These are phyloP conservation scores for Drosophila setosimentum DNA, from an alignment of 2,888 invertebrate species.

Conservation along the genomic window DNA sequence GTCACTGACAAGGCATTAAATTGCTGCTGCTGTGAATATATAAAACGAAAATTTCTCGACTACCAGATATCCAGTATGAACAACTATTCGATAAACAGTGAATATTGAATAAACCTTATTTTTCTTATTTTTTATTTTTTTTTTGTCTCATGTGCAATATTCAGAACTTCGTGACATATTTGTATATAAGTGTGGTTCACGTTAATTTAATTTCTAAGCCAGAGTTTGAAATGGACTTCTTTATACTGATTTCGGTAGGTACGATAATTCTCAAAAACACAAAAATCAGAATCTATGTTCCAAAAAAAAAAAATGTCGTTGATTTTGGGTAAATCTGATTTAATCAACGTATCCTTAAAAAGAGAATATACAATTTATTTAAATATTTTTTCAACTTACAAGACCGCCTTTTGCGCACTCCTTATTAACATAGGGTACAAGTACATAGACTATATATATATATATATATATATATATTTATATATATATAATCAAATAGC, in stretches of 20 bases:
- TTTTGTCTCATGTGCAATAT: background rate
- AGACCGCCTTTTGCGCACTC: background rate
- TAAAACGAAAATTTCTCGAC: background rate
- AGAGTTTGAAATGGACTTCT: background rate
- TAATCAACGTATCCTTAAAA: background rate
- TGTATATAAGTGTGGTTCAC: background rate
- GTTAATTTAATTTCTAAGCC: background rate
- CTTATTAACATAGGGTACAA: background rate
- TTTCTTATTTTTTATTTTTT: background rate
- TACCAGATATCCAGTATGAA: background rate
- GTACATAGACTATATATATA: background rate
- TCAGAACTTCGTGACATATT: background rate
- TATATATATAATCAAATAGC: slow-evolving; percentile 29
- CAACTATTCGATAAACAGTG: background rate
- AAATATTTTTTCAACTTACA: background rate
- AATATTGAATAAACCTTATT: background rate
- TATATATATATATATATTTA: background rate
- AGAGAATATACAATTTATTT: background rate
- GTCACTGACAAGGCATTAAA: slow-evolving; percentile 27
- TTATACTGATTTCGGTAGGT: background rate
- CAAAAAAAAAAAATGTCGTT: background rate
- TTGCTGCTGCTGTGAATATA: slow-evolving; percentile 8
- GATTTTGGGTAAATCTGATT: background rate
- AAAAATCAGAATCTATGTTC: background rate
- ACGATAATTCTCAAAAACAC: background rate